Evolutionary conservation across 2,113 vertebrate species (phyloP), one percentile per base, ranked within the genome.

Genomic region (Spea multiplicata): DNA sequence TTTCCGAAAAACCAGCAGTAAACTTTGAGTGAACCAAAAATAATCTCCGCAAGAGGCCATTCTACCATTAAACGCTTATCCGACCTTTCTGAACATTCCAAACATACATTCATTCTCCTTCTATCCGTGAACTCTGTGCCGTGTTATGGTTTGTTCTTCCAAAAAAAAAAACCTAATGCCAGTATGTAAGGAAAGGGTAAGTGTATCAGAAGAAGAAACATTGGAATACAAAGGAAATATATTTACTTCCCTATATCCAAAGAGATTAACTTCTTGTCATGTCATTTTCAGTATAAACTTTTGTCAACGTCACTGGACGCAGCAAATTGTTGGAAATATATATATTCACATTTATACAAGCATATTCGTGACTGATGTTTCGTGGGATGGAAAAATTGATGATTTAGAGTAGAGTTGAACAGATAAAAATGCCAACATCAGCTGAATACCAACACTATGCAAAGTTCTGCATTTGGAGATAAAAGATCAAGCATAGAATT

Each of bases 11-110:
- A 48, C 50, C 50, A 53, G 50, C 9, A 12, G 49, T 71, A 48
- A 71, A 6, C 69, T 53, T 71, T 53, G n/a, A 71, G 48, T 71
- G 69, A 71, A 71, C 30, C 16, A 14, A 71, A 68, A 71, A 48
- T 71, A 53, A 71, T 71, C 49, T 71, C 10, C 13, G 50, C 0
- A 16, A 71, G 49, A 71, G 49, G 48, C 69, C 16, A 53, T 71
- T 71, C 47, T 71, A 71, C 49, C n/a, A n/a, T n/a, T n/a, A 71
- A 52, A 55, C 53, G 69, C 69, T 71, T 71, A 55, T n/a, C 17
- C 30, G 30, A 50, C 69, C 50, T 71, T 53, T 71, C 48, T 71
- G 48, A 71, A 71, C 69, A 71, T 8, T 8, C 17, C 49, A 71
- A 71, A 30, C 53, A 8, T 17, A 71, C 49, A 30, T 71, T 71